Conservation (phyloP, 1,140 invertebrate species). For the Drosophila takahashii region DNA sequence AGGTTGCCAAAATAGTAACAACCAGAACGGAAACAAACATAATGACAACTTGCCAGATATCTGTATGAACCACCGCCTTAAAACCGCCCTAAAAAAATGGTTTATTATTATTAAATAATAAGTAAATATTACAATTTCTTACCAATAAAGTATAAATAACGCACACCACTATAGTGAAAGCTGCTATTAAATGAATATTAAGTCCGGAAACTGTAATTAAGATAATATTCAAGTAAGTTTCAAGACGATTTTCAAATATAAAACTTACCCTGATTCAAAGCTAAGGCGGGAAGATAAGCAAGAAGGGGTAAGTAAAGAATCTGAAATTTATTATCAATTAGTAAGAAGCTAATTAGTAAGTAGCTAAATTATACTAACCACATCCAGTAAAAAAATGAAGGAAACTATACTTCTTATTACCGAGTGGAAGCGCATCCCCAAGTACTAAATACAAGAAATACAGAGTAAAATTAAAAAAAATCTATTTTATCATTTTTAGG, state of each 20-base stretch:
- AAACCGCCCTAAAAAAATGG: conserved; percentile 87
- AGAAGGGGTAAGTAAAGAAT: conserved; percentile 95
- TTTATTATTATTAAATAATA: background rate
- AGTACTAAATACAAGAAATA: conserved; percentile 88
- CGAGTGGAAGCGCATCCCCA: conserved; percentile 89
- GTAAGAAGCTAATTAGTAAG: background rate
- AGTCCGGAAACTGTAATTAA: conserved; percentile 91
- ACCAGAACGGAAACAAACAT: conserved; percentile 91
- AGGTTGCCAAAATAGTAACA: conserved; percentile 89
- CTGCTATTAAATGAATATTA: conserved; percentile 90
- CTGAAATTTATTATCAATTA: conserved; percentile 85
- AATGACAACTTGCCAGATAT: conserved; percentile 92
- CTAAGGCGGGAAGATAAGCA: conserved; percentile 95
- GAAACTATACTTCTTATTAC: conserved; percentile 88
- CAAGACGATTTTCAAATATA: background rate
- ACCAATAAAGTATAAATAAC: conserved; percentile 95
- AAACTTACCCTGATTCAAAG: conserved; percentile 93
- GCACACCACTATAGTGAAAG: conserved; percentile 92
- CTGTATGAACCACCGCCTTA: conserved; percentile 93
- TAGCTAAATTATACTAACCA: conserved; percentile 85
- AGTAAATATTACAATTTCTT: background rate
- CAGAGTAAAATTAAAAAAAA: background rate
- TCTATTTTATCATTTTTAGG: background rate
- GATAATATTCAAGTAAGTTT: background rate
- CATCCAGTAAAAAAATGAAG: conserved; percentile 88